Base-by-base conservation (phyloP, 2,113 vertebrate genomes). In the Varanus komodoensis region DNA sequence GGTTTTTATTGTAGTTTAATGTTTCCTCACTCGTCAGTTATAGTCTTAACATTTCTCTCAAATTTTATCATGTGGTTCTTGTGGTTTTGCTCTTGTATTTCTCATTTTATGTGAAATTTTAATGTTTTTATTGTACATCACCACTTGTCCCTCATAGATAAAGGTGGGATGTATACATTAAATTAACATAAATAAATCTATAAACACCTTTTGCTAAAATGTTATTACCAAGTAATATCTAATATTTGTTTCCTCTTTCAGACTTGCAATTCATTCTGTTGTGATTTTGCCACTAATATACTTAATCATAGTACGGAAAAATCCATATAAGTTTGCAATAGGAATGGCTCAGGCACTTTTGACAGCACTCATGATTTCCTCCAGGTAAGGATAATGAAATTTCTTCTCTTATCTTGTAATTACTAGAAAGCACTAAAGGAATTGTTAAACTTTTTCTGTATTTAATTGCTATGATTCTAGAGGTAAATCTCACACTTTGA, bases 291-390 rank as follows among this genome's bases (percentile, higher is more conserved):
- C 99, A 0, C 96, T 99, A 82, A 98, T 99, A 92, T 99, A 98
- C 94, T 98, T 99, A 73, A 83, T 98, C 93, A 93, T 99, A 17
- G 99, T 99, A 90, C 97, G 98, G 89, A 99, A 98, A 96, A 99
- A 99, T 94, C 99, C 99, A 2, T 99, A 98, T 90, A 97, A 93
- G 0, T 99, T 99, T 94, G 97, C 98, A 17, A 94, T 99, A 95
- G 99, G 99, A 23, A 99, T 99, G 99, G 98, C 98, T 48, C 99
- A 99, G 92, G 99, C 99, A 0, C 97, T 99, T 86, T 96, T 99
- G 90, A 99, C 99, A 0, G 99, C 99, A 12, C 98, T 99, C 80
- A 98, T 99, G 98, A 98, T 98, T 95, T 98, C 98, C 85, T 98
- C 98, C 95, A 99, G 98, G 98, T 99, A 97, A 95, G 85, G 5